Percentiles rank a stretch among this genome's conserved stretches.
These are phyloP conservation scores for Deladenus siricidicola DNA, from an alignment of 2,888 invertebrate species.

Conservation along the genomic window DNA sequence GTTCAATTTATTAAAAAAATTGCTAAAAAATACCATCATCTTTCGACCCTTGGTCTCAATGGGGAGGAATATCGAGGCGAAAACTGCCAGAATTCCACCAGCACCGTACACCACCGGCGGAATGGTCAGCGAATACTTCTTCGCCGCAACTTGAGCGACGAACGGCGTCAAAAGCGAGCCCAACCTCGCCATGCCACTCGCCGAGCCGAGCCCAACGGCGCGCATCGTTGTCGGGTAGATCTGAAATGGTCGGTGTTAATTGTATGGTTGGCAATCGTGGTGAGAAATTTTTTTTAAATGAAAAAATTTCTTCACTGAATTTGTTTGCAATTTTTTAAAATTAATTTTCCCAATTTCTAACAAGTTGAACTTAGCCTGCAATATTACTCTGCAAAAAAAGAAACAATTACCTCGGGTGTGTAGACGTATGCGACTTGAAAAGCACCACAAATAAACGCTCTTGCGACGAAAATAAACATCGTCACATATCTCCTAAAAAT, in stretches of 20 bases:
- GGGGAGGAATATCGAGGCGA: background rate
- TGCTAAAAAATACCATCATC: conserved; percentile 56
- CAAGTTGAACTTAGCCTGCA: too few species aligned
- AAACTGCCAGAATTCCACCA: background rate
- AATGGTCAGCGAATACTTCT: background rate
- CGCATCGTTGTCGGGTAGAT: background rate
- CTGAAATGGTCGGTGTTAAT: too few species aligned
- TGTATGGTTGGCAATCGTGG: too few species aligned
- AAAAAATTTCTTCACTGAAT: too few species aligned
- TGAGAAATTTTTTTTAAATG: too few species aligned
- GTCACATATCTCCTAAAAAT: background rate
- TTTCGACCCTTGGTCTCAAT: background rate
- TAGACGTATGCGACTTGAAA: background rate
- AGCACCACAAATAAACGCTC: background rate
- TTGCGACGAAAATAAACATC: background rate
- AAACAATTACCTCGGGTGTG: background rate
- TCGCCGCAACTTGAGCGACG: background rate
- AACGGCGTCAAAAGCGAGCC: background rate
- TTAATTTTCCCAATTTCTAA: too few species aligned
- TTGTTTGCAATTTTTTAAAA: too few species aligned
- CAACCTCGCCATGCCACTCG: background rate
- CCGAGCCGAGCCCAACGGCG: background rate
- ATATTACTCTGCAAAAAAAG: too few species aligned
- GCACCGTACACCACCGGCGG: background rate
- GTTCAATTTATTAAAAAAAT: too few species aligned